phyloP scores from a whole-genome alignment of 2,113 vertebrate genomes.

The Pardalotus punctatus region DNA sequence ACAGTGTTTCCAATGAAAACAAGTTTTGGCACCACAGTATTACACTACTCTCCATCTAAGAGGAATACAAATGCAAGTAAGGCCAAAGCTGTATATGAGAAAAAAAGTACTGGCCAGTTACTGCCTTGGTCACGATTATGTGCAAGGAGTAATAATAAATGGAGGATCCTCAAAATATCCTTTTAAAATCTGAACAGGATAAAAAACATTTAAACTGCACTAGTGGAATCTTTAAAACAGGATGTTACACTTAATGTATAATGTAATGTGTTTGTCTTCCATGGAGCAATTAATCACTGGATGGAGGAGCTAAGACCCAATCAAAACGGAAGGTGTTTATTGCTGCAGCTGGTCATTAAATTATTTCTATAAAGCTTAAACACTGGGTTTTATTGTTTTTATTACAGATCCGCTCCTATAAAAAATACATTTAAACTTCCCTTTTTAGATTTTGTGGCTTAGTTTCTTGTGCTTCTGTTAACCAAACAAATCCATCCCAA shows the following conservation, averaged over 20 bases:
- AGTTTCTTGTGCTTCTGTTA: slow-evolving; percentile 53
- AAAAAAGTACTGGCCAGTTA: not conserved
- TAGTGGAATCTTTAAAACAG: slow-evolving; percentile 60
- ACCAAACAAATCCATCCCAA: slow-evolving; percentile 19
- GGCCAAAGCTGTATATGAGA: not conserved
- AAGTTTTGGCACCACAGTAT: not conserved
- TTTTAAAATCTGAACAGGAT: slow-evolving; percentile 26
- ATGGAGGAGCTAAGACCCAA: slow-evolving; percentile 54
- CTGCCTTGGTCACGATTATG: not conserved
- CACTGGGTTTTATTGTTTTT: slow-evolving; percentile 57
- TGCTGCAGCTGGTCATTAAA: slow-evolving; percentile 65
- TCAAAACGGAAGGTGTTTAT: slow-evolving; percentile 62
- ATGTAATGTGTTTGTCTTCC: slow-evolving; percentile 63
- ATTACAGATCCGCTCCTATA: slow-evolving; percentile 55
- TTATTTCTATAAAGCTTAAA: slow-evolving; percentile 65
- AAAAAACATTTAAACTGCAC: slow-evolving; percentile 28
- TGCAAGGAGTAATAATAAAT: not conserved
- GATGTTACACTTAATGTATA: slow-evolving; percentile 56
- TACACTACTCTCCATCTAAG: not conserved
- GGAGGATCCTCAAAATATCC: not conserved
- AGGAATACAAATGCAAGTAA: not conserved
- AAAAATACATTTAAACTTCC: slow-evolving; percentile 64
- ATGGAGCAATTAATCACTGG: slow-evolving; percentile 51
- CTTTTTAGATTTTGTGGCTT: slow-evolving; percentile 41
- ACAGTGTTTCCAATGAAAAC: not conserved